phyloP scores from a whole-genome alignment of 2,888 invertebrate genomes.

The Mycalesis mineus region DNA sequence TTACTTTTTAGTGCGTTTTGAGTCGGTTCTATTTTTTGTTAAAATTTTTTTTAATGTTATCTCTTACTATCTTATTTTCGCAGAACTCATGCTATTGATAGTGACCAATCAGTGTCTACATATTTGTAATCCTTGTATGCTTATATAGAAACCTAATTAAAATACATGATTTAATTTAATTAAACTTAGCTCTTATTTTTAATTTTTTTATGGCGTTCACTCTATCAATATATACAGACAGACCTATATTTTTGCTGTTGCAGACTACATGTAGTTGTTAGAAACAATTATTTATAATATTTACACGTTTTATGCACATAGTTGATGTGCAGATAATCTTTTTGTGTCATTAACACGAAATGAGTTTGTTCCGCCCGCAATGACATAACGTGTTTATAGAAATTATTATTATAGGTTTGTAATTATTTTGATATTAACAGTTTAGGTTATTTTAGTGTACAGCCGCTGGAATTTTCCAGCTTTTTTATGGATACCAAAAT shows the following conservation, averaged over 20 bases:
- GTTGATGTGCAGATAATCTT: conserved; percentile 1
- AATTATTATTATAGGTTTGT: not conserved
- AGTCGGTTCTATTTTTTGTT: too few relatives aligned
- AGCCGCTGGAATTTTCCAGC: not conserved
- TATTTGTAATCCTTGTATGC: too few relatives aligned
- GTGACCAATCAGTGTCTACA: too few relatives aligned
- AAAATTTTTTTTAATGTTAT: too few relatives aligned
- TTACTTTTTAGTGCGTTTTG: too few relatives aligned
- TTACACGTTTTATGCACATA: not conserved
- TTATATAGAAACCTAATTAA: too few relatives aligned
- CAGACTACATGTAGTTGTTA: not conserved
- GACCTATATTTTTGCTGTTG: not conserved
- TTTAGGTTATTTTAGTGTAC: not conserved
- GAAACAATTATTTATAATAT: conserved; percentile 2
- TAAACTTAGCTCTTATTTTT: too few relatives aligned
- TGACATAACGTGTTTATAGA: not conserved
- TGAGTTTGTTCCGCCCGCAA: conserved; percentile 3
- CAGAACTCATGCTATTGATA: too few relatives aligned
- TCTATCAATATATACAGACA: not conserved
- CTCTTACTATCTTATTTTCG: too few relatives aligned
- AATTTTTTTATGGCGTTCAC: too few relatives aligned
- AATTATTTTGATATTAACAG: not conserved
- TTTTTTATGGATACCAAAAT: not conserved
- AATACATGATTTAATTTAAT: too few relatives aligned
- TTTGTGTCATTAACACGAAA: conserved; percentile 14